phyloP scores from a whole-genome alignment of 1,140 invertebrate species.

The Magallana angulata region DNA sequence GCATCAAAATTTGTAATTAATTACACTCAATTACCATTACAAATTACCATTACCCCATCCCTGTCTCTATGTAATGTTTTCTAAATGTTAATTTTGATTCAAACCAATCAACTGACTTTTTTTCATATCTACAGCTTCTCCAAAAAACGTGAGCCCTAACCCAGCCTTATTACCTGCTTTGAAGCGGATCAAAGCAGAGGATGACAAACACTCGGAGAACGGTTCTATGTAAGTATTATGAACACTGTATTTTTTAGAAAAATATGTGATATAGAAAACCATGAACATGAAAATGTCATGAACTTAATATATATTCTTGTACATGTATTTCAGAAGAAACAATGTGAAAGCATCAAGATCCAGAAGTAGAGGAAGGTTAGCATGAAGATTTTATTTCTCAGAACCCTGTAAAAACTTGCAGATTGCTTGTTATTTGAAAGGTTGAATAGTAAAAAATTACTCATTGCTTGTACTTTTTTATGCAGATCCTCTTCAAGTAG shows the following conservation, averaged over 20 bases:
- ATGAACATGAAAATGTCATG: background rate
- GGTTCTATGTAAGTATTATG: slow-evolving; percentile 54
- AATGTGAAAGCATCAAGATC: slow-evolving; percentile 20
- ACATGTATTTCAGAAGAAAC: slow-evolving; percentile 48
- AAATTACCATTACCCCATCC: no score
- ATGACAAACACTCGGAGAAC: slow-evolving; percentile 60
- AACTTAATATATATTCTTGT: background rate
- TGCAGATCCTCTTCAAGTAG: slow-evolving; percentile 56
- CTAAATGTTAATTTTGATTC: background rate
- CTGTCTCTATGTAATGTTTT: background rate
- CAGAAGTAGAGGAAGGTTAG: slow-evolving; percentile 27
- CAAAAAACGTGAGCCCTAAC: slow-evolving; percentile 72
- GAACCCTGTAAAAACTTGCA: no score
- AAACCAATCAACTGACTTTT: background rate
- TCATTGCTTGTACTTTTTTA: background rate
- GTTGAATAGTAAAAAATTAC: no score
- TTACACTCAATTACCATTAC: no score
- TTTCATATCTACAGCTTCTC: slow-evolving; percentile 62
- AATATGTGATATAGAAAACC: background rate
- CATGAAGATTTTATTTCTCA: background rate
- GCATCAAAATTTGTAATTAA: no score
- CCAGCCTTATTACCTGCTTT: slow-evolving; percentile 55
- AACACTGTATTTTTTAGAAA: background rate
- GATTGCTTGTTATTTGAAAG: background rate
- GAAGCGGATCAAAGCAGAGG: slow-evolving; percentile 62